Evolutionary conservation across 1,140 invertebrate species (phyloP), one percentile per base, ranked within the genome.

Genomic region (Carposina sasakii): DNA sequence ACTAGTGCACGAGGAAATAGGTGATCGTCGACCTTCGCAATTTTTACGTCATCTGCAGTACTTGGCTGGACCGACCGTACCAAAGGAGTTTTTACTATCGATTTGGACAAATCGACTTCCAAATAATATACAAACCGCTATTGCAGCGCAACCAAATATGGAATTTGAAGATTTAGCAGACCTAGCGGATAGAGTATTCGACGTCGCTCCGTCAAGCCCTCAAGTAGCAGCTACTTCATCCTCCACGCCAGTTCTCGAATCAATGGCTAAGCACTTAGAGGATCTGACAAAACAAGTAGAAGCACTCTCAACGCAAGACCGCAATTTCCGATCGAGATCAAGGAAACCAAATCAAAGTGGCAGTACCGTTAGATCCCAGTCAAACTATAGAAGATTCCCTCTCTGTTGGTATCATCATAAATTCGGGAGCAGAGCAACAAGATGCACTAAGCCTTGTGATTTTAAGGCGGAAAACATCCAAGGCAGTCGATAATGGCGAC

Each of bases 11-110:
- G 48, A 56, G 24, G 48, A 61, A 23, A 22, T 63, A 15, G 58
- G 59, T 10, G 61, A 63, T 20, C 23, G 48, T 4, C 63, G 58
- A 37, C 50, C 60, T 3, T 63, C 61, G 1, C 59, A 63, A 26
- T 57, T 63, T 21, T 26, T 63, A 1, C 43, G 33, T 13, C n/a
- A n/a, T n/a, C n/a, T n/a, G n/a, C 13, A 44, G 19, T n/a, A 45
- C 13, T 17, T 52, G 13, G 49, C 49, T 10, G 49, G 49, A 15
- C 54, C 17, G 31, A n/a, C n/a, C n/a, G n/a, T n/a, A n/a, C n/a
- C n/a, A n/a, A n/a, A 34, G 10, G 56, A 58, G 5, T 60, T 60
- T 30, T 17, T 60, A 2, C 42, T 30, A 19, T 46, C 57, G 3
- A 37, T 56, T 0, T 60, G 57, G 57, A 46, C 43, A 2, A 44